Conservation (phyloP, 2,113 vertebrate genomes). For the Clarias magur region DNA sequence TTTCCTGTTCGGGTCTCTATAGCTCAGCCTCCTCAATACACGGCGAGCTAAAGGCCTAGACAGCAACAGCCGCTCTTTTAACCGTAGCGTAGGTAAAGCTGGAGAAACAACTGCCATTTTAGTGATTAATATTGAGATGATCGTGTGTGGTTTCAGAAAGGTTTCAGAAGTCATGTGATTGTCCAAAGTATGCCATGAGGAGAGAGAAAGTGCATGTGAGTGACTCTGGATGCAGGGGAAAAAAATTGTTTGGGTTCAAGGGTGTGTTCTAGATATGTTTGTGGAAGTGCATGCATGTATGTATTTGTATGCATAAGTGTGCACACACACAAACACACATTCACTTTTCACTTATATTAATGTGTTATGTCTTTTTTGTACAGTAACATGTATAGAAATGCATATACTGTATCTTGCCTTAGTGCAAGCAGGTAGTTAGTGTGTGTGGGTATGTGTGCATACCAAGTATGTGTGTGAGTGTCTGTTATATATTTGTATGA, state of each 20-base stretch:
- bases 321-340: conserved; percentile 32
- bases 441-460: conserved; percentile 45
- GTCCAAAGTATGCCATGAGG: conserved; percentile 35
- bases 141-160: conserved; percentile 24
- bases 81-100: conserved; percentile 18
- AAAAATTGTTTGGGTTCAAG: conserved; percentile 68
- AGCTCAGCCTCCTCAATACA: conserved; percentile 35
- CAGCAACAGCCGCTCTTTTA: not conserved
- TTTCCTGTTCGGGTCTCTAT: conserved; percentile 63
- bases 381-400: conserved; percentile 48
- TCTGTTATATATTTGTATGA: conserved; percentile 46
- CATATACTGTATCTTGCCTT: conserved; percentile 46
- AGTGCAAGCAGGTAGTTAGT: conserved; percentile 33
- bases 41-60: conserved; percentile 2
- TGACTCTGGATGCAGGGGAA: conserved; percentile 51
- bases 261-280: conserved; percentile 72
- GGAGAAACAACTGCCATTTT: conserved; percentile 35
- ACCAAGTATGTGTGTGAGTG: conserved; percentile 40
- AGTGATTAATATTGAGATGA: conserved; percentile 21
- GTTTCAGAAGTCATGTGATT: conserved; percentile 21
- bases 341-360: conserved; percentile 39
- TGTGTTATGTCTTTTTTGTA: conserved; percentile 51
- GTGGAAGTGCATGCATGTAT: conserved; percentile 34
- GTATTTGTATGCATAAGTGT: conserved; percentile 28
- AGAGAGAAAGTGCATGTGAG: conserved; percentile 23